These are phyloP conservation scores for Taenioides sp. DNA, from an alignment of 2,797 vertebrate genomes.

Conservation along the genomic window DNA sequence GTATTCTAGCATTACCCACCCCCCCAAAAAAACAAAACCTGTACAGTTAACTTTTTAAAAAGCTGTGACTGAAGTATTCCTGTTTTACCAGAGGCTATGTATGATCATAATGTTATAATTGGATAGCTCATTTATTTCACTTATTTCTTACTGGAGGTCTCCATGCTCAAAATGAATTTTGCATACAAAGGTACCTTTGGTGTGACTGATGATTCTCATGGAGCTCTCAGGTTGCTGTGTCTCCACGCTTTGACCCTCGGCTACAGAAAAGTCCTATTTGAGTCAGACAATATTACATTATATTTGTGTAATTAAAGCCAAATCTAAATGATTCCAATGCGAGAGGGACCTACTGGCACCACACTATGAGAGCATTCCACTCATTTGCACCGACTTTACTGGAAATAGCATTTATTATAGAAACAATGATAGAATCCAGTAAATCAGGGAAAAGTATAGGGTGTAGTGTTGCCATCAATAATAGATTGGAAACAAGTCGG, in stretches of 20 bases:
- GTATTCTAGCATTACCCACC: no score
- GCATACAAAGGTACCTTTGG: slow-evolving; percentile 55
- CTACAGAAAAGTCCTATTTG: slow-evolving; percentile 17
- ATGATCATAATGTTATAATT: slow-evolving; percentile 70
- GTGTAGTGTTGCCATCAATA: slow-evolving; percentile 81
- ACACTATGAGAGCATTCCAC: slow-evolving; percentile 64
- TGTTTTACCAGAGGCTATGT: slow-evolving; percentile 32
- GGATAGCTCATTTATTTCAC: slow-evolving; percentile 71
- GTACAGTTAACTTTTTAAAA: not conserved
- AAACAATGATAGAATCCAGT: slow-evolving; percentile 79
- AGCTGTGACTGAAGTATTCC: slow-evolving; percentile 29
- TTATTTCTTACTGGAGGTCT: slow-evolving; percentile 65
- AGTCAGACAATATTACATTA: slow-evolving; percentile 13
- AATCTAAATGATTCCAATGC: slow-evolving; percentile 35
- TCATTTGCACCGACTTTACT: slow-evolving; percentile 66
- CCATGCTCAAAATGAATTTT: slow-evolving; percentile 58
- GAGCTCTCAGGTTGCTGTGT: slow-evolving; percentile 43
- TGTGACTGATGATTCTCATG: slow-evolving; percentile 57
- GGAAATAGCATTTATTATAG: slow-evolving; percentile 76
- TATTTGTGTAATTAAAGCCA: slow-evolving; percentile 53
- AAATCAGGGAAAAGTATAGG: slow-evolving; percentile 78
- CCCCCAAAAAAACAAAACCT: not conserved
- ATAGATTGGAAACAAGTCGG: slow-evolving; percentile 80
- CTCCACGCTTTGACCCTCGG: slow-evolving; percentile 3
- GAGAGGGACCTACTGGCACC: slow-evolving; percentile 44